These are phyloP conservation scores for Redunca redunca DNA, from an alignment of 2,113 vertebrate genomes.

Conservation along the genomic window DNA sequence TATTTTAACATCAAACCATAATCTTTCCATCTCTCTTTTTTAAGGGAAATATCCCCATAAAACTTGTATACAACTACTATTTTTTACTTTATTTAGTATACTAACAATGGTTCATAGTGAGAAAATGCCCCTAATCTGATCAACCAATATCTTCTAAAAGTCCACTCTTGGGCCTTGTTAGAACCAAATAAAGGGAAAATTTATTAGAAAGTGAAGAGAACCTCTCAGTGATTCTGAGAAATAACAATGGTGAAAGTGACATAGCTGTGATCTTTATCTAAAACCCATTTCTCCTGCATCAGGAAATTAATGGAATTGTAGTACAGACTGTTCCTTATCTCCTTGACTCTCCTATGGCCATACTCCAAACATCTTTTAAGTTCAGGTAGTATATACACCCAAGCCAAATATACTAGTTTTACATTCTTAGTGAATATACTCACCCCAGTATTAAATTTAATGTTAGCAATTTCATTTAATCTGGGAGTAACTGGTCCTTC, in stretches of 20 bases:
- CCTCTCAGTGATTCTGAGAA: not conserved
- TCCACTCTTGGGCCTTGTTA: not conserved
- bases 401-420: not conserved
- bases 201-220: not conserved
- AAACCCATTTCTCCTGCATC: not conserved
- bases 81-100: not conserved
- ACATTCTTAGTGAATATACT: conserved; percentile 55
- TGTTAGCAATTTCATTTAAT: conserved; percentile 86
- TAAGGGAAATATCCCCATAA: not conserved
- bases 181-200: not conserved
- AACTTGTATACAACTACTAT: not conserved
- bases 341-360: not conserved
- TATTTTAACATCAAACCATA: not conserved
- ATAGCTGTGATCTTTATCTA: not conserved
- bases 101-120: not conserved
- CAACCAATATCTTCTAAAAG: not conserved
- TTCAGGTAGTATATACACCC: not conserved
- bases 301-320: not conserved
- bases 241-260: not conserved
- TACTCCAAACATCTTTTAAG: not conserved
- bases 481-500: conserved; percentile 78
- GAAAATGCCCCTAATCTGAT: not conserved
- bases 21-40: not conserved
- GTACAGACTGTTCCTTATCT: accelerated
- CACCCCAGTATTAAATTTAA: conserved; percentile 95